Evolutionary conservation across 1,140 invertebrate genomes (phyloP), one percentile per base, ranked within the genome.

Genomic region (Odontomachus brunneus): DNA sequence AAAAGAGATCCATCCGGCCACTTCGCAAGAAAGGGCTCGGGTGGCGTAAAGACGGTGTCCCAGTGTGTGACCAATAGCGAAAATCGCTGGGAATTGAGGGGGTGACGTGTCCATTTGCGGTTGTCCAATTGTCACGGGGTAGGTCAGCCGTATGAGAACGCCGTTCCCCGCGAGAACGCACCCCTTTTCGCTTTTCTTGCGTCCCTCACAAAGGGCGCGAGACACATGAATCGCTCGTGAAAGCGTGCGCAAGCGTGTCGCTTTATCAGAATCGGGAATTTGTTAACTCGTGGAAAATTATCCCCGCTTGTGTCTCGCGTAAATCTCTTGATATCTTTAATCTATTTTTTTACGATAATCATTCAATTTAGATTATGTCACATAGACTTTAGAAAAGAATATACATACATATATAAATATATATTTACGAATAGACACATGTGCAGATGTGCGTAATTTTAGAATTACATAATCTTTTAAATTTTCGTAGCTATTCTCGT

Each of bases 51-150:
- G 81, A 62, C 62, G 73, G 74, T 67, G 73, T 72, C 44, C 69
- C 38, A 44, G 9, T 44, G 59, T 69, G 81, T 84, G 85, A 72
- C 82, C 88, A 89, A 90, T 90, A 72, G 85, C 87, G 83, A 91
- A 87, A 92, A 92, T 92, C 91, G 90, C 60, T 90, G 89, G 84
- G 89, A 92, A 93, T 91, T 90, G 90, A 86, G 74, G 90, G 92
- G 91, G 92, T 94, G 93, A 94, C 91, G 91, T 93, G 93, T 94
- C 93, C 93, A 94, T 94, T 94, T 94, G 94, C 88, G 92, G 92
- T 93, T 94, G 93, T 93, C 93, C 93, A 91, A 93, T 91, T 90
- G 89, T 89, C 72, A 84, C 38, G 62, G 29, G 75, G 82, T 51
- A 48, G 17, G 75, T 57, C 66, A 2, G 62, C 7, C 29, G 38